Evolutionary conservation across 2,797 vertebrate genomes (phyloP), one percentile per base, ranked within the genome.

Genomic region (Eremophila alpestris): DNA sequence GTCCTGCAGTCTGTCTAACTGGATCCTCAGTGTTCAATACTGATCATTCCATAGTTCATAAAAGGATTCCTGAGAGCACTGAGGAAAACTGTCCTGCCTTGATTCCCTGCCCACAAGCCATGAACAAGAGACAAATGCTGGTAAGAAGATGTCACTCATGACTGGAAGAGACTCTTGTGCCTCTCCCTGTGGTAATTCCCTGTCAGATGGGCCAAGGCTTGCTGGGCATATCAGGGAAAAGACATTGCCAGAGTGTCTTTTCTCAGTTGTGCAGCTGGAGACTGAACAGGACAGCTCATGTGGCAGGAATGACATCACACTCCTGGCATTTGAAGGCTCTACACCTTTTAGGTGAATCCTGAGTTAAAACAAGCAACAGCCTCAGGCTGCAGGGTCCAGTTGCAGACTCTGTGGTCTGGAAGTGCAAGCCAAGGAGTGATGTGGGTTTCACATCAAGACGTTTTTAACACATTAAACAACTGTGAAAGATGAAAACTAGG

Each of bases 371-470:
- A 2, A 70, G 21, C 29, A 45, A 6, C 34, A 55, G 5, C 8
- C 21, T 87, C 74, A 10, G 17, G 64, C 19, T 54, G 34, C 46
- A 71, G 38, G 30, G 23, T 74, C 71, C 3, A 2, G 22, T 36
- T 74, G 48, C 56, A 49, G 46, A 49, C 23, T 38, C 59, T 20
- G 70, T 51, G 45, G 30, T 64, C 54, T 78, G 58, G 46, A 92
- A 90, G 88, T 27, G 14, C 27, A 90, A 88, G 51, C 69, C 69
- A 88, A 65, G 80, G 79, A 82, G 40, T 14, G 40, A 74, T 24
- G 17, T 46, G 58, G 38, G 62, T 89, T 95, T 94, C 70, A 87
- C 74, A 94, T 89, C 55, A 87, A 92, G 51, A 82, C 34, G 22
- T 43, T 83, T 71, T 70, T 15, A 85, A 74, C 30, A 26, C 8